phyloP scores from a whole-genome alignment of 1,140 invertebrate species.

The Apis laboriosa region DNA sequence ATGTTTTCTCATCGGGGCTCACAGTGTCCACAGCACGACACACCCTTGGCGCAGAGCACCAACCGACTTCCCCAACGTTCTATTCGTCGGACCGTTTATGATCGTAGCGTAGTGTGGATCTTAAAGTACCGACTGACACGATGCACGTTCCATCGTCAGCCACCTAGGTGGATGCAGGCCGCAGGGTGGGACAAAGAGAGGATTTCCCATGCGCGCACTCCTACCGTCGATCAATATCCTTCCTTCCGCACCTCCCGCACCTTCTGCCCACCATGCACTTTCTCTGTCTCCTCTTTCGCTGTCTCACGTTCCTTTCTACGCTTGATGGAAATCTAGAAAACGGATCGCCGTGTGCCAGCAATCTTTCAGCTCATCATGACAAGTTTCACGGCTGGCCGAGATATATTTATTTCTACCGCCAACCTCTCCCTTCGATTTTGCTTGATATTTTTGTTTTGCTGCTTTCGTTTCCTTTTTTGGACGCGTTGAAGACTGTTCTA shows the following conservation, averaged over 20 bases:
- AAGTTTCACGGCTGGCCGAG: neutral
- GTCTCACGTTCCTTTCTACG: conserved; percentile 27
- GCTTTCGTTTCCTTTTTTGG: neutral
- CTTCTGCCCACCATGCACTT: conserved; percentile 41
- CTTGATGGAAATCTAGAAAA: conserved; percentile 41
- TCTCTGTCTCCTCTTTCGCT: conserved; percentile 34
- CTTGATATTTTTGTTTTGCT: neutral
- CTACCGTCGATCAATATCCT: conserved; percentile 77
- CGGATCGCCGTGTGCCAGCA: conserved; percentile 9
- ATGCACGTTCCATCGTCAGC: conserved; percentile 47
- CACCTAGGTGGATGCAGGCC: conserved; percentile 43
- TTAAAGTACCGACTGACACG: conserved; percentile 56
- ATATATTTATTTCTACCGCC: neutral
- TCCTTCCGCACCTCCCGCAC: conserved; percentile 61
- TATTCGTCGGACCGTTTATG: conserved; percentile 19
- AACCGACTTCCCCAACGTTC: conserved; percentile 51
- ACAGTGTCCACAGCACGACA: conserved; percentile 38
- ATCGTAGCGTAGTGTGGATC: conserved; percentile 39
- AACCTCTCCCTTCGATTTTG: neutral
- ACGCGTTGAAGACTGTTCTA: neutral
- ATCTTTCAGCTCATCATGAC: conserved; percentile 3
- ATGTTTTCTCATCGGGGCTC: conserved; percentile 20
- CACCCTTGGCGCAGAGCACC: conserved; percentile 50
- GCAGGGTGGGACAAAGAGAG: conserved; percentile 62
- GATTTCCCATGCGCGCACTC: conserved; percentile 62